phyloP scores from a whole-genome alignment of 2,113 vertebrate genomes.

The Pedetes capensis region DNA sequence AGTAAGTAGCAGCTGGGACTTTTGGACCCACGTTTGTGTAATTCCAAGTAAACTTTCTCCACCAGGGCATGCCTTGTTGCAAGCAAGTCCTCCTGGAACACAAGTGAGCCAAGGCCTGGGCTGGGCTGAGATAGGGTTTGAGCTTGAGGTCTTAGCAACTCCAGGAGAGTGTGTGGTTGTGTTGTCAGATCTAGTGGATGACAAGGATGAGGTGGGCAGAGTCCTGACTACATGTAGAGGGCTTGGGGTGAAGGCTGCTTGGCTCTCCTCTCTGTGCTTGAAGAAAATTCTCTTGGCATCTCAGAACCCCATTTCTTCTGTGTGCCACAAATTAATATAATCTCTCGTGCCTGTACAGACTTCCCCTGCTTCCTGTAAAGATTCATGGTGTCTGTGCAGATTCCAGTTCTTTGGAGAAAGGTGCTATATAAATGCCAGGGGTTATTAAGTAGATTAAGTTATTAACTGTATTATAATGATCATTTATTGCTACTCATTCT shows the following conservation, averaged over 20 bases:
- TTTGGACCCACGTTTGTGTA: not conserved
- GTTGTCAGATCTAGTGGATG: not conserved
- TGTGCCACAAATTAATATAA: not conserved
- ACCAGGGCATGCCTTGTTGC: not conserved
- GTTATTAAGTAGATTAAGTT: not conserved
- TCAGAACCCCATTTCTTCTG: not conserved
- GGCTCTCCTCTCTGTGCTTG: not conserved
- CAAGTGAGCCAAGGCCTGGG: not conserved
- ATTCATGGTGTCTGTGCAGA: not conserved
- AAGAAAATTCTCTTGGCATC: not conserved
- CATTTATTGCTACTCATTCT: not conserved
- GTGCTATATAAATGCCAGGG: not conserved
- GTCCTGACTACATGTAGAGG: not conserved
- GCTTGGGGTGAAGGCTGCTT: not conserved
- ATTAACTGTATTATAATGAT: not conserved
- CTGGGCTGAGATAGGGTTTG: not conserved
- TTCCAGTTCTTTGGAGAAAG: slow-evolving; percentile 12
- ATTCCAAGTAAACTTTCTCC: not conserved
- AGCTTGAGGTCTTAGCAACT: not conserved
- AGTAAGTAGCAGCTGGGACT: not conserved
- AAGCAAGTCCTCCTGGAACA: not conserved
- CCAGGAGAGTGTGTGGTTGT: rapidly evolving
- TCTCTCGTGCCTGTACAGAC: not conserved
- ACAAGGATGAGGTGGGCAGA: not conserved
- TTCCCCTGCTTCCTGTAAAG: not conserved